A percentile compares a stretch with the other conserved stretches of the same genome.
Conservation (phyloP, 2,888 invertebrate species). For the Eristalinus sepulchralis region DNA sequence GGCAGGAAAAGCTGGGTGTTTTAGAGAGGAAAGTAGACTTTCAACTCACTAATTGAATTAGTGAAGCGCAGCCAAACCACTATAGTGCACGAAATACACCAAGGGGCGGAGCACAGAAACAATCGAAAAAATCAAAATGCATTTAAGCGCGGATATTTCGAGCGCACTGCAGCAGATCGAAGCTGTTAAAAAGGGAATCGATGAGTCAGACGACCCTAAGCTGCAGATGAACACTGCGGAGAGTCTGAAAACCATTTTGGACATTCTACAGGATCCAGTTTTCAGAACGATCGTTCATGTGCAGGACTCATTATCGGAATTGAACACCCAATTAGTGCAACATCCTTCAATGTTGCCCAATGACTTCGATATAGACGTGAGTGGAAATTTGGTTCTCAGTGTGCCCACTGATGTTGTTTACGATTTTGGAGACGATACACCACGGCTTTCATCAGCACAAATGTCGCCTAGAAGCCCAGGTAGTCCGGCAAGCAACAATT, state of each 20-base stretch:
- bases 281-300: constrained; percentile 94
- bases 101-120: constrained; percentile 53
- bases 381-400: constrained; percentile 87
- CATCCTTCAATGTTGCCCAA: constrained; percentile 96
- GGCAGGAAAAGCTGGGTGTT: background rate
- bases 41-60: constrained; percentile 63
- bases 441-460: constrained; percentile 89
- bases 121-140: constrained; percentile 75
- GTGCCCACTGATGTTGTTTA: constrained; percentile 83
- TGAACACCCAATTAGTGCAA: constrained; percentile 92
- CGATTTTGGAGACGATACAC: constrained; percentile 85
- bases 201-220: constrained; percentile 92
- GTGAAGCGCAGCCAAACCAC: constrained; percentile 53
- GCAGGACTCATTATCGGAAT: constrained; percentile 93
- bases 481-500: constrained; percentile 80
- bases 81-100: constrained; percentile 17
- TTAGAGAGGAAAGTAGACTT: constrained; percentile 8
- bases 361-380: constrained; percentile 94
- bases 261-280: constrained; percentile 93
- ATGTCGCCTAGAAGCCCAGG: constrained; percentile 87
- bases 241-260: constrained; percentile 91
- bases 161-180: constrained; percentile 94
- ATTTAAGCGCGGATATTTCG: constrained; percentile 87
- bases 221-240: constrained; percentile 87
- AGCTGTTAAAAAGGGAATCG: constrained; percentile 92